Evolutionary conservation across 92 coral and sea anemone species (phyloP).

Genomic region (Palythoa grandis): DNA sequence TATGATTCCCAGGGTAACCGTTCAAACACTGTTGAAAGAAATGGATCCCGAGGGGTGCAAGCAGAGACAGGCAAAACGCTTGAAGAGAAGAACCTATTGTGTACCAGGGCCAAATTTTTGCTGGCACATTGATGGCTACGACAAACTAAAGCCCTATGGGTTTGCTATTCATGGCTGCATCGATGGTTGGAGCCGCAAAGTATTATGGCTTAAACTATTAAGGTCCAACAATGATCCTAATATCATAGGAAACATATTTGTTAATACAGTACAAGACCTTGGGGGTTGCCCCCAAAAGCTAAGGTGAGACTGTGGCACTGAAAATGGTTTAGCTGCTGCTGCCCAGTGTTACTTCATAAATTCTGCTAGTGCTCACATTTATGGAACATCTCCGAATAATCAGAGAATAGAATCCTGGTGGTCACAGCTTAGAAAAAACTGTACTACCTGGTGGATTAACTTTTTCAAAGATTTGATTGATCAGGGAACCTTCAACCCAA

Average conservation of each 20-base stretch:
- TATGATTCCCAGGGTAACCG: constrained; percentile 49
- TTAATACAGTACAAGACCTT: constrained; percentile 26
- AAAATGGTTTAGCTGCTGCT: constrained; percentile 20
- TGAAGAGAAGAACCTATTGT: constrained; percentile 48
- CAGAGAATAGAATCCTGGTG: constrained; percentile 31
- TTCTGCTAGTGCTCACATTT: constrained; percentile 32
- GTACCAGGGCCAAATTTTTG: constrained; percentile 56
- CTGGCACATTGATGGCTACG: constrained; percentile 75
- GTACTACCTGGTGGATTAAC: constrained; percentile 39
- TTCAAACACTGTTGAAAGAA: constrained; percentile 48
- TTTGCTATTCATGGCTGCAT: constrained; percentile 37
- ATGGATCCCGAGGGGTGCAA: constrained; percentile 57
- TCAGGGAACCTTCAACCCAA: constrained; percentile 19
- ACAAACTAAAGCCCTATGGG: constrained; percentile 59
- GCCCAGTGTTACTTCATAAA: constrained; percentile 24
- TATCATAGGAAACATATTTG: constrained; percentile 36
- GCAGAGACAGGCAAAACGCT: constrained; percentile 55
- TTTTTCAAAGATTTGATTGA: constrained; percentile 28
- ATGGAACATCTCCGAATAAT: constrained; percentile 20
- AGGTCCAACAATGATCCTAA: constrained; percentile 25
- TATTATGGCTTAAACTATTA: constrained; percentile 16
- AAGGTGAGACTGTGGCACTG: constrained; percentile 24
- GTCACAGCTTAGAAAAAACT: constrained; percentile 1
- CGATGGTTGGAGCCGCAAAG: constrained; percentile 31
- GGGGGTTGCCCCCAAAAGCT: constrained; percentile 37